phyloP scores from a whole-genome alignment of 2,888 invertebrate species.

The Amaurobius ferox region DNA sequence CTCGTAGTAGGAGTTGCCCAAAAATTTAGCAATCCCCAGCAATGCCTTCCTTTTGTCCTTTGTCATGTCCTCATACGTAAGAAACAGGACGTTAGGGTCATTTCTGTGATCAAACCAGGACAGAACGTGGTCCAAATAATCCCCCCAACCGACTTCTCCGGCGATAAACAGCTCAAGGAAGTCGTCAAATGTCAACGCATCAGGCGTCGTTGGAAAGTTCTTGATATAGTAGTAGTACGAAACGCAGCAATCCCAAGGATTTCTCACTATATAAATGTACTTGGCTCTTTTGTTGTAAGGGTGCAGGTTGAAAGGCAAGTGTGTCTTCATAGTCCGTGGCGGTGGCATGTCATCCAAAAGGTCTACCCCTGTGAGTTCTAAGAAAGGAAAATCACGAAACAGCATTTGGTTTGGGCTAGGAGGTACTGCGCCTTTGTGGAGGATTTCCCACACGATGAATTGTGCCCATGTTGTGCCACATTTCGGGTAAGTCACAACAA shows the following conservation, averaged over 20 bases:
- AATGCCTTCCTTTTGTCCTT: slow-evolving; percentile 71
- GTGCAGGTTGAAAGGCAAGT: slow-evolving; percentile 56
- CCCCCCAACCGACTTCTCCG: slow-evolving; percentile 76
- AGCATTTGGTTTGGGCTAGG: slow-evolving; percentile 64
- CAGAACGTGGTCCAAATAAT: slow-evolving; percentile 72
- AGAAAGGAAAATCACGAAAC: slow-evolving; percentile 60
- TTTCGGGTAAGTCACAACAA: slow-evolving; percentile 72
- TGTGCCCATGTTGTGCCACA: slow-evolving; percentile 72
- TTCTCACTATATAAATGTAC: slow-evolving; percentile 78
- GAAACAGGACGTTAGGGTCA: slow-evolving; percentile 76
- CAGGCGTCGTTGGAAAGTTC: slow-evolving; percentile 2
- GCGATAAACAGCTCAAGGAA: slow-evolving; percentile 77
- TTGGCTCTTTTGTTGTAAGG: slow-evolving; percentile 62
- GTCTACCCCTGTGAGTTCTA: slow-evolving; percentile 45
- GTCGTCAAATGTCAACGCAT: slow-evolving; percentile 75
- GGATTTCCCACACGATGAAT: slow-evolving; percentile 70
- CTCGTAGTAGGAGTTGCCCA: slow-evolving; percentile 62
- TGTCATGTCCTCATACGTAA: slow-evolving; percentile 78
- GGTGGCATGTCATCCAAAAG: slow-evolving; percentile 26
- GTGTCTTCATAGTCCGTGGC: slow-evolving; percentile 66
- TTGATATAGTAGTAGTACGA: slow-evolving; percentile 77
- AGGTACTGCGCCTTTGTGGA: slow-evolving; percentile 57
- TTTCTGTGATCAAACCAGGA: slow-evolving; percentile 72
- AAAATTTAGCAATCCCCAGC: slow-evolving; percentile 73
- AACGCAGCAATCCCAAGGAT: slow-evolving; percentile 79